A percentile compares a stretch with the other conserved stretches of the same genome.
These are phyloP conservation scores for Zygaena filipendulae DNA, from an alignment of 2,888 invertebrate genomes.

Conservation along the genomic window DNA sequence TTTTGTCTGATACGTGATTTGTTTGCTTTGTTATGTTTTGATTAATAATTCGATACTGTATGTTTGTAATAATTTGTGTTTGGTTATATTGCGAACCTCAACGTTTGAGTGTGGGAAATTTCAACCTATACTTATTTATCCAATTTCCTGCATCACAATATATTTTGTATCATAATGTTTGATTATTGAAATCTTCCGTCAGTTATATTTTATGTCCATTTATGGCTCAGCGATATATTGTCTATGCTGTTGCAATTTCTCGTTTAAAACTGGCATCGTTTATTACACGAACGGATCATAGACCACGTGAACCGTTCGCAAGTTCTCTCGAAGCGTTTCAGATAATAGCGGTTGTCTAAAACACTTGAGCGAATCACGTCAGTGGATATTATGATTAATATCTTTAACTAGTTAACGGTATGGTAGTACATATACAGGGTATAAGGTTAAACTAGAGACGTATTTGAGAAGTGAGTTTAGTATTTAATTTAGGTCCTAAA, in stretches of 20 bases:
- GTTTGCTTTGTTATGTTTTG: constrained; percentile 13
- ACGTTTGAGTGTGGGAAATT: constrained; percentile 33
- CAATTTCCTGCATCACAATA: constrained; percentile 42
- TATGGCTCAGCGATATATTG: no score
- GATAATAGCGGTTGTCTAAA: constrained; percentile 55
- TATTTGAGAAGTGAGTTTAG: no score
- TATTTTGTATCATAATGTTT: no score
- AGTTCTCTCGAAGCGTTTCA: constrained; percentile 30
- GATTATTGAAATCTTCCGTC: constrained; percentile 29
- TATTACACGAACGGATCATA: no score
- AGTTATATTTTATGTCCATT: constrained; percentile 14
- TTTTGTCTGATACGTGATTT: background rate
- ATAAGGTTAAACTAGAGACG: no score
- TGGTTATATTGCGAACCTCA: background rate
- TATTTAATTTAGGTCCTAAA: no score
- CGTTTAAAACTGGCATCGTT: no score
- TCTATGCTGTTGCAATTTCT: no score
- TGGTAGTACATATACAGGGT: no score
- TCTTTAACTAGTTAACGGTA: constrained; percentile 45
- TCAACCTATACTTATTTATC: constrained; percentile 41
- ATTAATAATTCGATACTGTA: constrained; percentile 16
- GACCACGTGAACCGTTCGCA: constrained; percentile 13
- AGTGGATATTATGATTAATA: constrained; percentile 62
- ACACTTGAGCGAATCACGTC: constrained; percentile 55
- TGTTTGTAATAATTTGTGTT: no score